Conservation (phyloP, 1,140 invertebrate genomes). For the Homalodisca vitripennis region DNA sequence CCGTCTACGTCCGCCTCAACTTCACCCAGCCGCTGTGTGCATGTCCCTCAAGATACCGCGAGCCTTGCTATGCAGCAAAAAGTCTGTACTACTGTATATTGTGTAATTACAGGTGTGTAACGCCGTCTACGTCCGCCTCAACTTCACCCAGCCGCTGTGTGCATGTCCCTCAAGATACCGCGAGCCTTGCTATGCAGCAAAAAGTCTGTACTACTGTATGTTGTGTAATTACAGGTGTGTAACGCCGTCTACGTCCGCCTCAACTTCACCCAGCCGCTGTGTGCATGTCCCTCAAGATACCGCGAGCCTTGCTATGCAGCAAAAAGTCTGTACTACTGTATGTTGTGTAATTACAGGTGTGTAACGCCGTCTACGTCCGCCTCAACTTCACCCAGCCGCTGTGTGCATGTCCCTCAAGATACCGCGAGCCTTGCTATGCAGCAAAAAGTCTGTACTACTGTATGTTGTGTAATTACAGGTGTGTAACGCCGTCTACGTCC, state of each 20-base stretch:
- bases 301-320: slow-evolving; percentile 87
- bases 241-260: slow-evolving; percentile 89
- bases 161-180: slow-evolving; percentile 71
- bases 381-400: slow-evolving; percentile 92
- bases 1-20: slow-evolving; percentile 87
- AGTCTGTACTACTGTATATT: background rate
- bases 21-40: slow-evolving; percentile 93
- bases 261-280: slow-evolving; percentile 91
- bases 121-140: slow-evolving; percentile 86
- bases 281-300: slow-evolving; percentile 79
- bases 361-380: slow-evolving; percentile 88
- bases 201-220: no score
- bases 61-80: slow-evolving; percentile 86
- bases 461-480: slow-evolving; percentile 60
- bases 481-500: slow-evolving; percentile 89
- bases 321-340: no score
- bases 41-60: slow-evolving; percentile 75
- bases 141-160: slow-evolving; percentile 90
- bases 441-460: no score
- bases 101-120: slow-evolving; percentile 77
- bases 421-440: slow-evolving; percentile 86
- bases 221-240: slow-evolving; percentile 71
- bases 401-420: slow-evolving; percentile 79
- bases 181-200: no score
- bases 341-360: slow-evolving; percentile 79